A percentile compares a stretch with the other conserved stretches of the same genome.
Conservation (phyloP, 2,113 vertebrate genomes). For the Romanogobio albipinnatus region DNA sequence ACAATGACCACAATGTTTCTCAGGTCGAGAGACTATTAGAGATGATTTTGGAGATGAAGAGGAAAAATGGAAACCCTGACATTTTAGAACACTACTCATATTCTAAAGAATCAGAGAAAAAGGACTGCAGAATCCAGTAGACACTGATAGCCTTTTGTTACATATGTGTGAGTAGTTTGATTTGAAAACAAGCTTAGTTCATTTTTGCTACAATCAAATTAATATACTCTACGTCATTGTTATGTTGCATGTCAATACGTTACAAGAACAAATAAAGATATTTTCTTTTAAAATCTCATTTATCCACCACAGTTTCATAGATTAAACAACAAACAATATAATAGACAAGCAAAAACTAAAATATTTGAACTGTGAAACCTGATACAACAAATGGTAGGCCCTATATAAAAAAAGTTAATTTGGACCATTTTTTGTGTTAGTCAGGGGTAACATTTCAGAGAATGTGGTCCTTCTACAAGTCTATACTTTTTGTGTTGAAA, state of each 20-base stretch:
- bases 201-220: not conserved
- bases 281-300: not conserved
- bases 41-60: slow-evolving; percentile 31
- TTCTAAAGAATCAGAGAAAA: not conserved
- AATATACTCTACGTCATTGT: not conserved
- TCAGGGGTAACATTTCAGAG: not conserved
- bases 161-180: too few species aligned
- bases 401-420: not conserved
- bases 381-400: not conserved
- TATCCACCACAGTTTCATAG: not conserved
- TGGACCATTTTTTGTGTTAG: not conserved
- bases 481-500: not conserved
- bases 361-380: not conserved
- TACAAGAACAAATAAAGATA: not conserved
- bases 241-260: not conserved
- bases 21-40: slow-evolving; percentile 8
- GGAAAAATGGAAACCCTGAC: not conserved
- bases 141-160: not conserved
- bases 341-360: not conserved
- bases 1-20: slow-evolving; percentile 18
- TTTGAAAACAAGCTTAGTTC: not conserved
- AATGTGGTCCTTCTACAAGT: not conserved
- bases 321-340: not conserved
- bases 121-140: not conserved
- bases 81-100: not conserved